These are phyloP conservation scores for Drosophila anomalata DNA, from an alignment of 2,888 invertebrate species.

Conservation along the genomic window DNA sequence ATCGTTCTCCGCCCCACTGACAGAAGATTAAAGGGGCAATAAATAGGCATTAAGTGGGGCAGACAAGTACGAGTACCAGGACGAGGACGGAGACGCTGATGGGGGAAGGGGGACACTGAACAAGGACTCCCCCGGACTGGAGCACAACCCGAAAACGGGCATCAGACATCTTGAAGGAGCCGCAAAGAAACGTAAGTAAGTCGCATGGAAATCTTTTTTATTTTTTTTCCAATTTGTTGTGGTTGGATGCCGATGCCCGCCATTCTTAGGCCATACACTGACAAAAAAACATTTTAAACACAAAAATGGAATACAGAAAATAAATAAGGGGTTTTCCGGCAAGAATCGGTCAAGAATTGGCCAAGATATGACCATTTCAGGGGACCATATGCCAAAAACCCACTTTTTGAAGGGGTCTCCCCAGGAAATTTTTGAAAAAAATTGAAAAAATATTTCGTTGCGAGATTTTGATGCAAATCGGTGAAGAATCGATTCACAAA, in stretches of 20 bases:
- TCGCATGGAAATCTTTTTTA: slow-evolving; percentile 77
- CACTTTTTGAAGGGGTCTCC: no score
- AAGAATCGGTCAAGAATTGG: no score
- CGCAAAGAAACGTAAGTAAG: slow-evolving; percentile 75
- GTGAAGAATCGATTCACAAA: no score
- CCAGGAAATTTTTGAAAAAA: no score
- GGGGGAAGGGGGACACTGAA: neutral
- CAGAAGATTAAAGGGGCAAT: slow-evolving; percentile 73
- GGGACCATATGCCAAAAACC: no score
- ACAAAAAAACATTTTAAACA: neutral
- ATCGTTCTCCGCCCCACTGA: slow-evolving; percentile 1
- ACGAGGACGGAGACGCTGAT: neutral
- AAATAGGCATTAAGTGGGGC: slow-evolving; percentile 79
- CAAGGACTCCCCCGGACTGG: neutral
- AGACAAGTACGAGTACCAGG: slow-evolving; percentile 40
- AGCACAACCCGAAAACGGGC: slow-evolving; percentile 14
- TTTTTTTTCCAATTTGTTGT: slow-evolving; percentile 76
- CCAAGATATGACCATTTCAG: no score
- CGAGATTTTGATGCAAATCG: no score
- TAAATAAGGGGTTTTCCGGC: no score
- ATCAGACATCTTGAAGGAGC: slow-evolving; percentile 20
- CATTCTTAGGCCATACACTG: slow-evolving; percentile 6
- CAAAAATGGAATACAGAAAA: no score
- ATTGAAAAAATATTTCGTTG: no score
- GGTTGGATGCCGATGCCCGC: slow-evolving; percentile 38